Evolutionary conservation across 2,888 invertebrate species (phyloP).

Genomic region (Eretmocerus hayati): DNA sequence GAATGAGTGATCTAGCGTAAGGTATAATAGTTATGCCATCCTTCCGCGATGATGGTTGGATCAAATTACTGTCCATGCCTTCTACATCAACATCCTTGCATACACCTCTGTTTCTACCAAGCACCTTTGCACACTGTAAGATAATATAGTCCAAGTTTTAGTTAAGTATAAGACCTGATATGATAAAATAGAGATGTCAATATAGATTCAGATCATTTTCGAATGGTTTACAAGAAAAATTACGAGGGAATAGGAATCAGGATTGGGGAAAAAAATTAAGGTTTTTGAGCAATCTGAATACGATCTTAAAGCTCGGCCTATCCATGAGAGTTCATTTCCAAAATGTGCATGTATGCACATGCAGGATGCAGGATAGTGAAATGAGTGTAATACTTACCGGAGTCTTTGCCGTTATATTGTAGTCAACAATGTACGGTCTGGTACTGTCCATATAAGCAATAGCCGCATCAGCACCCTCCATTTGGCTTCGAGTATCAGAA

Average conservation of each 20-base stretch:
- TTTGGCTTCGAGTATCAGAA: constrained; percentile 60
- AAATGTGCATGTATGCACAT: no score
- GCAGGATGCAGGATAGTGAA: no score
- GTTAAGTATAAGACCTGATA: no score
- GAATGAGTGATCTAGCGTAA: constrained; percentile 68
- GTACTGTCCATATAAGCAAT: constrained; percentile 67
- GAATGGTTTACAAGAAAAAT: no score
- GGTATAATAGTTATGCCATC: constrained; percentile 74
- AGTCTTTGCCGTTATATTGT: constrained; percentile 75
- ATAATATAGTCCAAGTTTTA: background rate
- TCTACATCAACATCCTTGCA: constrained; percentile 79
- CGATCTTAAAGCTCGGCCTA: no score
- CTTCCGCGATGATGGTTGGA: constrained; percentile 64
- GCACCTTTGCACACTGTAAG: constrained; percentile 71
- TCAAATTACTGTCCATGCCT: constrained; percentile 74
- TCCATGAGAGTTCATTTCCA: no score
- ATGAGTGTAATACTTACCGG: no score
- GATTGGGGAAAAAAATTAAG: no score
- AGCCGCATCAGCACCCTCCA: constrained; percentile 81
- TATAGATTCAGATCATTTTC: no score
- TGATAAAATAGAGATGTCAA: no score
- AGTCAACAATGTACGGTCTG: constrained; percentile 71
- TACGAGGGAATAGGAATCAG: no score
- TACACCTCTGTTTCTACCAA: constrained; percentile 80
- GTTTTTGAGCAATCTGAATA: no score